These are phyloP conservation scores for Nemoura dubitans DNA, from an alignment of 2,888 invertebrate species.

Conservation along the genomic window DNA sequence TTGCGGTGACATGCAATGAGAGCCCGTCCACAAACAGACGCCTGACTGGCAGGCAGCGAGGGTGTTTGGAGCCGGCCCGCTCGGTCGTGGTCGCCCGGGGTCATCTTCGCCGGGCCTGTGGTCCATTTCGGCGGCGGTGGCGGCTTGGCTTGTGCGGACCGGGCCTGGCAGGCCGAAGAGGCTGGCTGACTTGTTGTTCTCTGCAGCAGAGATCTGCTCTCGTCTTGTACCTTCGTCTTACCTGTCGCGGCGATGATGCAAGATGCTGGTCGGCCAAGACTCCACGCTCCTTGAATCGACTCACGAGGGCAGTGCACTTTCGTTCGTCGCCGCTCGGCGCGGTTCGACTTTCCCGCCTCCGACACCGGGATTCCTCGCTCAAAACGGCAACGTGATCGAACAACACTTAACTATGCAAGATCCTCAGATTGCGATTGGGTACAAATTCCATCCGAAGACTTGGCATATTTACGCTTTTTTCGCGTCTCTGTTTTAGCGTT, in stretches of 20 bases:
- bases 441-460: not conserved
- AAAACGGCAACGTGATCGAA: not conserved
- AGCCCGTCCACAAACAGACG: not conserved
- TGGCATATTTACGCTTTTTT: not conserved
- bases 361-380: not conserved
- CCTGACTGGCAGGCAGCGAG: not conserved
- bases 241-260: not conserved
- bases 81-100: not conserved
- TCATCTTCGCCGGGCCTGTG: not conserved
- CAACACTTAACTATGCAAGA: not conserved
- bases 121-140: not conserved
- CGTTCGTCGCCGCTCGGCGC: conserved; percentile 8
- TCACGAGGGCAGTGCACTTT: conserved; percentile 23
- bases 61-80: not conserved
- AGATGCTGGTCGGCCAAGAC: not conserved
- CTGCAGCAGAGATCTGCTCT: not conserved
- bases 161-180: not conserved
- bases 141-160: not conserved
- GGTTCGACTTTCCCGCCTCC: conserved; percentile 15
- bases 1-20: not conserved
- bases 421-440: not conserved
- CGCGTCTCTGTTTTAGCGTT: not conserved
- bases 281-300: not conserved
- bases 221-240: not conserved
- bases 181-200: not conserved